A percentile compares a stretch with the other conserved stretches of the same genome.
phyloP scores from a whole-genome alignment of 2,888 invertebrate species.

The Ptilodon capucinus region DNA sequence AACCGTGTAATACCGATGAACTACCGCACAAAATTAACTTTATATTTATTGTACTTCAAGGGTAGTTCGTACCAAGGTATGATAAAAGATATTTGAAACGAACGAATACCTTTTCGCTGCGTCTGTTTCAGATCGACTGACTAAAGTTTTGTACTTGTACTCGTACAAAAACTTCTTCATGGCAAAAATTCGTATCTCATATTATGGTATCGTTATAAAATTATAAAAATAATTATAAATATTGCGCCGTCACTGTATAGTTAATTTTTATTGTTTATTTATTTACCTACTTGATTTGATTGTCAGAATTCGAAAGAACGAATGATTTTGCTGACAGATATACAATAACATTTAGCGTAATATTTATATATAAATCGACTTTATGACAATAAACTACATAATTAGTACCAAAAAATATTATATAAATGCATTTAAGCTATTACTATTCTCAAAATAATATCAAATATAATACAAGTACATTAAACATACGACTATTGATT shows the following conservation, averaged over 20 bases:
- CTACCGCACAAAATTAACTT: constrained; percentile 29
- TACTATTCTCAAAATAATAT: too few relatives aligned
- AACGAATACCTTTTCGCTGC: constrained; percentile 50
- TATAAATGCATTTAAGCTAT: too few relatives aligned
- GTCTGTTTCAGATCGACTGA: constrained; percentile 53
- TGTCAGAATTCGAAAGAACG: neutral
- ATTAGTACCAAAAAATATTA: too few relatives aligned
- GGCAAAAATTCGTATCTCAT: neutral
- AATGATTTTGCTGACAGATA: too few relatives aligned
- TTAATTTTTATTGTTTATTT: neutral
- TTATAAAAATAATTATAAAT: too few relatives aligned
- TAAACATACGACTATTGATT: too few relatives aligned
- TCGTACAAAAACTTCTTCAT: constrained; percentile 75
- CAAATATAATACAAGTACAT: too few relatives aligned
- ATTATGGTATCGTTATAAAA: too few relatives aligned
- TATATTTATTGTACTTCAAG: constrained; percentile 16
- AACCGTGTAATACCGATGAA: constrained; percentile 35
- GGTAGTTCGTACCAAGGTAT: constrained; percentile 39
- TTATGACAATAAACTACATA: too few relatives aligned
- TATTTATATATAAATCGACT: too few relatives aligned
- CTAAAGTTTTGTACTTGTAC: constrained; percentile 69
- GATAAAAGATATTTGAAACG: constrained; percentile 21
- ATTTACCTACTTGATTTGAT: too few relatives aligned
- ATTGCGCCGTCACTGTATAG: neutral
- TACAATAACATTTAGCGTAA: too few relatives aligned